phyloP scores from a whole-genome alignment of 2,797 vertebrate genomes.

The Mastacembelus armatus region DNA sequence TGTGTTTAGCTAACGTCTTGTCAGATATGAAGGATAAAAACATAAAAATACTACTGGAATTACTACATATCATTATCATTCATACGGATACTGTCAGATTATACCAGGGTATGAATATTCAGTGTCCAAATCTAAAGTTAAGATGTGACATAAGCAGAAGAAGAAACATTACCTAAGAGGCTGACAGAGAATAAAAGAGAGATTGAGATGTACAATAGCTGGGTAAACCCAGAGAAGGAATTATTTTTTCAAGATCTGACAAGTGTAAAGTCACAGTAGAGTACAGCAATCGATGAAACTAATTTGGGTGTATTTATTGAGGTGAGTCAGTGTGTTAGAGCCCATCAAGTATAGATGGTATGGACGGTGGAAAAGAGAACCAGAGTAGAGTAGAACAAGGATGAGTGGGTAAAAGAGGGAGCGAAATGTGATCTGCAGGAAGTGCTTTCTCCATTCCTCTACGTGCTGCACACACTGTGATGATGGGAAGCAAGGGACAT shows the following conservation, averaged over 20 bases:
- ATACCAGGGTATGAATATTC: too few species aligned
- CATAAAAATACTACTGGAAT: too few species aligned
- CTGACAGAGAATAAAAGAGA: constrained; percentile 21
- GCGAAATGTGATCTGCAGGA: constrained; percentile 55
- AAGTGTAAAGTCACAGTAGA: constrained; percentile 36
- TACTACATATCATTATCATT: too few species aligned
- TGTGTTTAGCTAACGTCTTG: too few species aligned
- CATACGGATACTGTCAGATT: too few species aligned
- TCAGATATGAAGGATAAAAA: too few species aligned
- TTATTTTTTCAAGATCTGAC: constrained; percentile 27
- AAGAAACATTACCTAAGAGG: too few species aligned
- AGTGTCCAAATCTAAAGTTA: too few species aligned
- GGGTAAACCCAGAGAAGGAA: constrained; percentile 31
- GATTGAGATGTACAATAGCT: constrained; percentile 15
- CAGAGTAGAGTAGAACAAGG: constrained; percentile 14
- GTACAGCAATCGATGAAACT: constrained; percentile 55
- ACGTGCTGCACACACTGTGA: constrained; percentile 53
- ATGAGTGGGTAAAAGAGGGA: constrained; percentile 26
- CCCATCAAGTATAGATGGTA: constrained; percentile 41
- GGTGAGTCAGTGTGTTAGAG: constrained; percentile 46
- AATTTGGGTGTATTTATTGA: constrained; percentile 59
- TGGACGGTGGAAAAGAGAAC: constrained; percentile 28
- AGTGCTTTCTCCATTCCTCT: constrained; percentile 45
- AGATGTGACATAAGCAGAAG: too few species aligned
- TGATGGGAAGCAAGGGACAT: constrained; percentile 69